phyloP scores from a whole-genome alignment of 2,888 invertebrate species.

The Spisula solida region DNA sequence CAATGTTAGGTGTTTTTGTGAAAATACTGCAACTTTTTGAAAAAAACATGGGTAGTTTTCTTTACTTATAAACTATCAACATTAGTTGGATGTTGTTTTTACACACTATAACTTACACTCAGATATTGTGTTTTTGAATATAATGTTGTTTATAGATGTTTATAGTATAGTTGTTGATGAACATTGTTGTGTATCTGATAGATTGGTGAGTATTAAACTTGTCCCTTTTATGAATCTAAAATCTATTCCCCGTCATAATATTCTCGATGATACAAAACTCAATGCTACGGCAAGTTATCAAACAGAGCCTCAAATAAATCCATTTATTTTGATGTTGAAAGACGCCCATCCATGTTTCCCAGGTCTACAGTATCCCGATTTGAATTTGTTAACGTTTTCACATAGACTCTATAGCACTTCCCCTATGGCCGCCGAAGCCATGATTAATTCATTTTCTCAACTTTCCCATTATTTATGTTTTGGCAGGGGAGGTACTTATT shows the following conservation, averaged over 20 bases:
- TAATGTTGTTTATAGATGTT: too few species aligned
- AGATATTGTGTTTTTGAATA: too few species aligned
- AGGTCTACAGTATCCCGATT: constrained; percentile 54
- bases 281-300: not conserved
- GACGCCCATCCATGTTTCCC: constrained; percentile 30
- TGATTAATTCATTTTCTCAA: constrained; percentile 72
- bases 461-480: constrained; percentile 75
- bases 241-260: not conserved
- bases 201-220: too few species aligned
- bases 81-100: too few species aligned
- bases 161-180: too few species aligned
- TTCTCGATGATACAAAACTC: not conserved
- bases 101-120: too few species aligned
- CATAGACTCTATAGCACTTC: constrained; percentile 49
- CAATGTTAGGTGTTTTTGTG: too few species aligned
- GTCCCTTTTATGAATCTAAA: not conserved
- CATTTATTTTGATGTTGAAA: constrained; percentile 65
- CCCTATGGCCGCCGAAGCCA: constrained; percentile 65
- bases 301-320: constrained; percentile 56
- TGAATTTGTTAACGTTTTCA: constrained; percentile 44
- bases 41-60: too few species aligned
- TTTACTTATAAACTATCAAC: too few species aligned
- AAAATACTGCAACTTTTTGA: too few species aligned
- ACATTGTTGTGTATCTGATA: too few species aligned
- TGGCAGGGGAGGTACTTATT: constrained; percentile 67